These are phyloP conservation scores for Riparia riparia DNA, from an alignment of 2,113 vertebrate species.

Conservation along the genomic window DNA sequence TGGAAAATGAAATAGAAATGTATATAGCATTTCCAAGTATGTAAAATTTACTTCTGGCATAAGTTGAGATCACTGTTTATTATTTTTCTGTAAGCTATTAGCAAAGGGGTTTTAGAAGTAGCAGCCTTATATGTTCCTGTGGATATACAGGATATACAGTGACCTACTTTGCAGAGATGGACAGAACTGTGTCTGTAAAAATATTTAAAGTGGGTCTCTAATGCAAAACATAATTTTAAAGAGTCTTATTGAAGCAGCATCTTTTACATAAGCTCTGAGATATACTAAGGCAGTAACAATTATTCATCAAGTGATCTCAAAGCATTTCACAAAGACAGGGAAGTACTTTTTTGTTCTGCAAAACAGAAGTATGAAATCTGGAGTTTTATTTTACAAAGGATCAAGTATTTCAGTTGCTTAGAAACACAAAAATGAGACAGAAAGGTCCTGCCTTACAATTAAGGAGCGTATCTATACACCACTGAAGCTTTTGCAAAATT, in stretches of 20 bases:
- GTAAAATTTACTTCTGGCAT: background rate
- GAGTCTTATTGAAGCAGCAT: background rate
- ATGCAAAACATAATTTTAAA: background rate
- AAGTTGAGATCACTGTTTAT: background rate
- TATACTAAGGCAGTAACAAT: background rate
- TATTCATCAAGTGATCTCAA: background rate
- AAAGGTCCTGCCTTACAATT: background rate
- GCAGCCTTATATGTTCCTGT: background rate
- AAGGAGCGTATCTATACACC: background rate
- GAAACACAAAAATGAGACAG: background rate
- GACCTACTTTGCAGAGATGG: background rate
- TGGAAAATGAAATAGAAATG: background rate
- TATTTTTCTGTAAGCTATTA: background rate
- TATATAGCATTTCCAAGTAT: background rate
- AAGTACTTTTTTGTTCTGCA: background rate
- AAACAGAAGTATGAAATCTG: background rate
- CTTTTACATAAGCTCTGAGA: background rate
- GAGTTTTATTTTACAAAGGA: background rate
- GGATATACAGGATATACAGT: background rate
- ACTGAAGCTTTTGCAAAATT: background rate
- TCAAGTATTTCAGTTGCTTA: background rate
- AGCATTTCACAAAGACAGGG: background rate
- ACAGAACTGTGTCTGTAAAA: constrained; percentile 2
- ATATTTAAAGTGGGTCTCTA: background rate
- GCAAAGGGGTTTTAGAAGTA: background rate